Evolutionary conservation across 1,140 invertebrate species (phyloP), one percentile per base, ranked within the genome.

Genomic region (Lepidurus packardi): DNA sequence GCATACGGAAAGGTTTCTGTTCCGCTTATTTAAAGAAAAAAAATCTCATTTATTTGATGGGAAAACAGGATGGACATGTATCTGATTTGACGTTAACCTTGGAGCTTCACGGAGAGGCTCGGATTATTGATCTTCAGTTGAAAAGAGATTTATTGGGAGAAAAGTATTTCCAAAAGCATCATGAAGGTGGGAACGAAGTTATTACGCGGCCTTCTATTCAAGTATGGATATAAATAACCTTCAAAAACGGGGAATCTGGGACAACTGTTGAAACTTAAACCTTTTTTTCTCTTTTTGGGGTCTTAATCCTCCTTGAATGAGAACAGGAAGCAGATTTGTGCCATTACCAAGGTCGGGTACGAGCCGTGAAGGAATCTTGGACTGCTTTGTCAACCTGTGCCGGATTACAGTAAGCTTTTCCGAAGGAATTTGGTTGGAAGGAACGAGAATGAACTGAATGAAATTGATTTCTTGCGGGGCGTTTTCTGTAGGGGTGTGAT

Each of bases 311-410:
- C 77, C 78, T 89, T 88, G 8, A 24, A 53, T 73, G 44, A 65
- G 53, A 41, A 41, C 85, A 94, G 92, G 90, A 92, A 82, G 81
- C 88, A 42, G 89, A 90, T 78, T 84, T 94, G 81, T 96, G 94
- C 85, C 92, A 94, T 82, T 96, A 96, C 83, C 89, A 92, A 83
- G 95, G 95, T 42, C 90, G 86, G 73, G 88, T 97, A n/a, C 85
- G 90, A 80, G 90, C 88, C 77, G 85, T 89, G 79, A 86, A 88
- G 7, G 85, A 88, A 44, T 96, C 94, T 1, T 93, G 92, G 90
- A 94, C 89, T 73, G 95, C 94, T 0, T 81, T 97, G 16, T 96
- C 94, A 73, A 96, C 94, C 9, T 97, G 95, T 83, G 86, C 88
- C 81, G 91, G 92, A 74, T 73, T 80, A 73, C 73, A 65, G 73